These are phyloP conservation scores for Eustalomyia histrio DNA, from an alignment of 2,888 invertebrate species.

Conservation along the genomic window DNA sequence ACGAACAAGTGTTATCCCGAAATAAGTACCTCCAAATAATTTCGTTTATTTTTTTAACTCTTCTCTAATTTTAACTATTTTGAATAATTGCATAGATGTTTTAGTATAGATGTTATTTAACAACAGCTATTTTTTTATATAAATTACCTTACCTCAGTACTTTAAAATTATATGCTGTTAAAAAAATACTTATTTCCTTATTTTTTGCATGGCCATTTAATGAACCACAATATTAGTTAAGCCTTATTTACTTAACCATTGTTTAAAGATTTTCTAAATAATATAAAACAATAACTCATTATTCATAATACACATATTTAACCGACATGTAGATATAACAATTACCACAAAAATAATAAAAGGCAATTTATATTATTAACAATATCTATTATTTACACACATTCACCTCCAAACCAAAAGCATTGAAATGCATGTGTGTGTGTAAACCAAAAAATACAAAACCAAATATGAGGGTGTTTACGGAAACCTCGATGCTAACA, in stretches of 20 bases:
- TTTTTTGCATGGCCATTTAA: neutral
- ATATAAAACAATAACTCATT: conserved; percentile 57
- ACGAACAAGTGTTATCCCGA: too few relatives aligned
- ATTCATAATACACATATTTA: conserved; percentile 60
- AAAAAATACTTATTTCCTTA: neutral
- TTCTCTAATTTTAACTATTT: too few relatives aligned
- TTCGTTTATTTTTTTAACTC: neutral
- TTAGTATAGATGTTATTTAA: too few relatives aligned
- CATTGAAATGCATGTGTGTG: neutral
- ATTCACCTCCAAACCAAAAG: neutral
- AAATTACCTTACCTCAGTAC: too few relatives aligned
- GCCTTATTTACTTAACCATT: conserved; percentile 33
- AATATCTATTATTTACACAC: conserved; percentile 45
- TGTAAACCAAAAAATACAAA: neutral
- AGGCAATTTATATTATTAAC: conserved; percentile 48
- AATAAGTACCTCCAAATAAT: too few relatives aligned
- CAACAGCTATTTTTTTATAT: too few relatives aligned
- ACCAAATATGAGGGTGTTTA: neutral
- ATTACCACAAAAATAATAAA: conserved; percentile 58
- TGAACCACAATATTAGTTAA: conserved; percentile 30
- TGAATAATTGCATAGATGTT: too few relatives aligned
- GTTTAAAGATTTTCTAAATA: conserved; percentile 30
- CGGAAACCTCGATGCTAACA: neutral
- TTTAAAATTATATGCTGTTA: neutral
- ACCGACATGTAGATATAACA: conserved; percentile 54